These are phyloP conservation scores for Lagopus leucura DNA, from an alignment of 2,113 vertebrate genomes.

Conservation along the genomic window DNA sequence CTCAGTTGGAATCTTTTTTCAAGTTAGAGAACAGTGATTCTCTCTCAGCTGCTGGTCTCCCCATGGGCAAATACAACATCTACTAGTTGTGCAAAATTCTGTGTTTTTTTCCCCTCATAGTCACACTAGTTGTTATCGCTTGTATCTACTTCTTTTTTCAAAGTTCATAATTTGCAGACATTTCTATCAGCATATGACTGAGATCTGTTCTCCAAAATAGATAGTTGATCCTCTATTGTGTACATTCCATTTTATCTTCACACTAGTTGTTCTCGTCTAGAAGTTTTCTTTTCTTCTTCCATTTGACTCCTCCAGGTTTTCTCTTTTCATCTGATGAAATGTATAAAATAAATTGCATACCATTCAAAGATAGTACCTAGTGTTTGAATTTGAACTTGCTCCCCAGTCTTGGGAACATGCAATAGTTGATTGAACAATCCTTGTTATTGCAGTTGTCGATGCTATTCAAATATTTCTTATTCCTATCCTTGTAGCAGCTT, in stretches of 20 bases:
- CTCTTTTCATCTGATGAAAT: background rate
- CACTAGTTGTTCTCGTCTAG: background rate
- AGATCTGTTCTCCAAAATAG: slow-evolving; percentile 16
- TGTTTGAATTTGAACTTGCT: background rate
- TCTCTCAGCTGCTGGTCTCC: slow-evolving; percentile 29
- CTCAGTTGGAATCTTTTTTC: slow-evolving; percentile 3
- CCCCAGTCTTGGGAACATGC: background rate
- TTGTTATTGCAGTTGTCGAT: background rate
- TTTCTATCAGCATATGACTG: slow-evolving; percentile 43
- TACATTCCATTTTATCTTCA: background rate
- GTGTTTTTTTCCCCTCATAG: slow-evolving; percentile 7
- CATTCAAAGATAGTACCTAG: background rate
- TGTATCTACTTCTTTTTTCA: slow-evolving; percentile 27
- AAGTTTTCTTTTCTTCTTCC: background rate
- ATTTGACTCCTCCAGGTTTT: background rate
- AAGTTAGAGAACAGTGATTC: slow-evolving; percentile 8
- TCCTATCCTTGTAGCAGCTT: background rate
- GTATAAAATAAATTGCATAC: background rate
- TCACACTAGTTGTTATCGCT: slow-evolving; percentile 22
- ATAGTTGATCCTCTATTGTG: background rate
- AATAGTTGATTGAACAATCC: background rate
- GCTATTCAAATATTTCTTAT: background rate
- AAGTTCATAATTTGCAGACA: slow-evolving; percentile 57
- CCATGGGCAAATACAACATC: slow-evolving; percentile 35
- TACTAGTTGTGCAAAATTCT: slow-evolving; percentile 19